phyloP scores from a whole-genome alignment of 2,797 vertebrate genomes.

The Podarcis siculus region DNA sequence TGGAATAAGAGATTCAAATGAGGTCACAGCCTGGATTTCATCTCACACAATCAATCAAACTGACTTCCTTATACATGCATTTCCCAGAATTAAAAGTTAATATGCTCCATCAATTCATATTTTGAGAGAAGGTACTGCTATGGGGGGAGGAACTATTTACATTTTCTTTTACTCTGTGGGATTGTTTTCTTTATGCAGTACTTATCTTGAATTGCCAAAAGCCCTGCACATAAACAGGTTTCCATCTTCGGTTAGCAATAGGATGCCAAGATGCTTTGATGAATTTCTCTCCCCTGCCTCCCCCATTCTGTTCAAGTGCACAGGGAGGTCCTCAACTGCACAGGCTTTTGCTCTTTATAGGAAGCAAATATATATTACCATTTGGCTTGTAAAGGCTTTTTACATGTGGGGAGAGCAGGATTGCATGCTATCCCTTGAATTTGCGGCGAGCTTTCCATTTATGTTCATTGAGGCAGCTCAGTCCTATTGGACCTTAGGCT shows the following conservation, averaged over 20 bases:
- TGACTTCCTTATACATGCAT: conserved; percentile 47
- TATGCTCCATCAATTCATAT: conserved; percentile 56
- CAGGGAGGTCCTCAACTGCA: not conserved
- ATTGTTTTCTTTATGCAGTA: conserved; percentile 15
- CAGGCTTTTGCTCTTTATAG: not conserved
- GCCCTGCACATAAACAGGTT: conserved; percentile 18
- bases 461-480: not conserved
- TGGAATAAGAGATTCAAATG: not conserved
- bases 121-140: conserved; percentile 60
- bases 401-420: too few relatives aligned
- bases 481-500: too few relatives aligned
- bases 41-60: not conserved
- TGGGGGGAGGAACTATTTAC: conserved; percentile 63
- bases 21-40: not conserved
- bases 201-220: conserved; percentile 1
- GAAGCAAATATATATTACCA: conserved; percentile 24
- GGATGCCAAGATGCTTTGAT: conserved; percentile 7
- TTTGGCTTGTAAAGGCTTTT: not conserved
- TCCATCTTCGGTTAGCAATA: conserved; percentile 34
- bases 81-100: conserved; percentile 55
- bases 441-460: not conserved
- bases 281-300: not conserved
- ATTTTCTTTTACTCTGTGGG: conserved; percentile 30
- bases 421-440: not conserved
- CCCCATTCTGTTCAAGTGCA: not conserved